Evolutionary conservation across 2,113 vertebrate genomes (phyloP).

Genomic region (Epinephelus fuscoguttatus): DNA sequence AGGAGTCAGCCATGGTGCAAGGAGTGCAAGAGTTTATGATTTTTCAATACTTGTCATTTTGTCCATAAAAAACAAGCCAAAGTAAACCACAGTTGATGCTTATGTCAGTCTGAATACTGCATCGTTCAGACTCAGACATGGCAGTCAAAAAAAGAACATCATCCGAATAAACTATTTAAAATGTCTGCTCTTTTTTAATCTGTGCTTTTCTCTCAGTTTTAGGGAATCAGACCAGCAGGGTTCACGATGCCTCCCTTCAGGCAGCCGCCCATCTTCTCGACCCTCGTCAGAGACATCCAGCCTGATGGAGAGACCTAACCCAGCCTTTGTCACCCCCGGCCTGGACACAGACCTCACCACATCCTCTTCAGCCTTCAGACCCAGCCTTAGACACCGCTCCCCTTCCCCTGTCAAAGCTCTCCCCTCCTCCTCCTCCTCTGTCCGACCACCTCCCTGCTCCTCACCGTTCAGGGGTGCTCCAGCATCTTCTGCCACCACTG

Average conservation of each 20-base stretch:
- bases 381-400: conserved; percentile 45
- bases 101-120: too few species aligned
- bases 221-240: conserved; percentile 30
- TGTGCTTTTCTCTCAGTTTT: conserved; percentile 15
- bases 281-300: conserved; percentile 17
- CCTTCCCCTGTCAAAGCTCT: conserved; percentile 61
- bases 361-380: conserved; percentile 44
- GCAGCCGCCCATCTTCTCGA: background rate
- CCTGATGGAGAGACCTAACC: background rate
- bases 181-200: background rate
- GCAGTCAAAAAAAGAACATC: too few species aligned
- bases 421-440: conserved; percentile 9
- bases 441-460: conserved; percentile 37
- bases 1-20: too few species aligned
- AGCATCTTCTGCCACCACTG: conserved; percentile 60
- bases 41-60: too few species aligned
- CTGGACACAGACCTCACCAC: background rate
- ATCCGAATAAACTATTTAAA: background rate
- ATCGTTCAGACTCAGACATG: too few species aligned
- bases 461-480: conserved; percentile 32
- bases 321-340: background rate
- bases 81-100: too few species aligned
- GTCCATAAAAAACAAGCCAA: too few species aligned
- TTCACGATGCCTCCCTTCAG: background rate
- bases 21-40: too few species aligned